These are phyloP conservation scores for Diabrotica virgifera DNA, from an alignment of 1,140 invertebrate species.

Conservation along the genomic window DNA sequence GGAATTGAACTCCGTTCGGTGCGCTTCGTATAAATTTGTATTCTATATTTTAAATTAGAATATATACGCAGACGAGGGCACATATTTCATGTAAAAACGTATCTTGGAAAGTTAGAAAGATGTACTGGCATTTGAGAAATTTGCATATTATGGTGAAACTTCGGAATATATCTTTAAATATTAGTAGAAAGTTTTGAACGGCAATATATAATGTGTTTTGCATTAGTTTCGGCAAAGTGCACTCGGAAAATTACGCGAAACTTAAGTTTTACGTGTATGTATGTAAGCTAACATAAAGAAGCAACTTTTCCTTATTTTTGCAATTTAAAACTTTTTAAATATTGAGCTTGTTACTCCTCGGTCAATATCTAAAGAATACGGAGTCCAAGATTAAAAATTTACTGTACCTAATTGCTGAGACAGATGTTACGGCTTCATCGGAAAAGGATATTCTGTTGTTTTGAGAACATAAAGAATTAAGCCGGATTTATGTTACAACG, in stretches of 20 bases:
- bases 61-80: constrained; percentile 44
- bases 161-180: constrained; percentile 41
- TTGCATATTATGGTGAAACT: constrained; percentile 46
- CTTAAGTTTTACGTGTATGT: not conserved
- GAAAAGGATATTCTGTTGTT: no score
- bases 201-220: constrained; percentile 33
- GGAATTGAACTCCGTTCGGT: constrained; percentile 43
- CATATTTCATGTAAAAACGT: constrained; percentile 49
- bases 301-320: no score
- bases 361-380: no score
- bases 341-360: no score
- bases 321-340: no score
- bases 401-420: no score
- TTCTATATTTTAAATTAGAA: constrained; percentile 51
- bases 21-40: constrained; percentile 47
- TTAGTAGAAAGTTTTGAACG: constrained; percentile 32
- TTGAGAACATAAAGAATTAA: no score
- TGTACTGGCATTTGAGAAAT: constrained; percentile 38
- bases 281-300: no score
- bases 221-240: constrained; percentile 29
- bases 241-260: constrained; percentile 19
- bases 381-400: no score
- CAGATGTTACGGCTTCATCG: no score
- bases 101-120: constrained; percentile 43
- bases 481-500: no score